Evolutionary conservation across 2,113 vertebrate genomes (phyloP).

Genomic region (Microcebus jonahi): DNA sequence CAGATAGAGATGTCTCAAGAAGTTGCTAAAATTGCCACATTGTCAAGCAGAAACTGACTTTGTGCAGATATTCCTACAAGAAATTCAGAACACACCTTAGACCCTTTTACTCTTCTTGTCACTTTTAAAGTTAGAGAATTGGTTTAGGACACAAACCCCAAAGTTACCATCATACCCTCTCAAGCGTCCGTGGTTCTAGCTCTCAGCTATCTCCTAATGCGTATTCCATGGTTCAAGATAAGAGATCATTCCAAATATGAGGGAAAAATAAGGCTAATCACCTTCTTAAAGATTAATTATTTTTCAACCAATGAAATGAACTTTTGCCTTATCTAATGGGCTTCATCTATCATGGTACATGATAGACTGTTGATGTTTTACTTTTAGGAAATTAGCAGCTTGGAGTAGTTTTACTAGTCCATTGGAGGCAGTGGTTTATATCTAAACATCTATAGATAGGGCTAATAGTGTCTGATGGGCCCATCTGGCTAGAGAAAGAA

Average conservation of each 20-base stretch:
- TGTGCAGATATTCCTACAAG: background rate
- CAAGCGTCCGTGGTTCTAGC: background rate
- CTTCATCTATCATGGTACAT: background rate
- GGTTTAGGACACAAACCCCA: background rate
- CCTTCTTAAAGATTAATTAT: background rate
- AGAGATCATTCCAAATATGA: background rate
- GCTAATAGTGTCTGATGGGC: constrained; percentile 69
- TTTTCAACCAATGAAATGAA: background rate
- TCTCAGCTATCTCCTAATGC: background rate
- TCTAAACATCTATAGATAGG: constrained; percentile 64
- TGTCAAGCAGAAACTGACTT: background rate
- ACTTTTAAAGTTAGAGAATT: background rate
- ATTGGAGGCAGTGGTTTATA: constrained; percentile 71
- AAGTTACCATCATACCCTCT: background rate
- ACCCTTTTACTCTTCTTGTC: background rate
- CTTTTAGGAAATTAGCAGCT: constrained; percentile 44
- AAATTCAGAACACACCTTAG: background rate
- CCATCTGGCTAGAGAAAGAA: constrained; percentile 62
- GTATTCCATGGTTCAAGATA: background rate
- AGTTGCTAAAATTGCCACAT: constrained; percentile 6
- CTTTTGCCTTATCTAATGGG: constrained; percentile 21
- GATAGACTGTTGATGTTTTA: constrained; percentile 49
- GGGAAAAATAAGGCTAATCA: background rate
- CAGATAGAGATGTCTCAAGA: background rate
- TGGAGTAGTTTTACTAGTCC: constrained; percentile 62